Percentiles rank a stretch among this genome's conserved stretches.
These are phyloP conservation scores for Drosophila differens DNA, from an alignment of 2,888 invertebrate genomes.

Conservation along the genomic window DNA sequence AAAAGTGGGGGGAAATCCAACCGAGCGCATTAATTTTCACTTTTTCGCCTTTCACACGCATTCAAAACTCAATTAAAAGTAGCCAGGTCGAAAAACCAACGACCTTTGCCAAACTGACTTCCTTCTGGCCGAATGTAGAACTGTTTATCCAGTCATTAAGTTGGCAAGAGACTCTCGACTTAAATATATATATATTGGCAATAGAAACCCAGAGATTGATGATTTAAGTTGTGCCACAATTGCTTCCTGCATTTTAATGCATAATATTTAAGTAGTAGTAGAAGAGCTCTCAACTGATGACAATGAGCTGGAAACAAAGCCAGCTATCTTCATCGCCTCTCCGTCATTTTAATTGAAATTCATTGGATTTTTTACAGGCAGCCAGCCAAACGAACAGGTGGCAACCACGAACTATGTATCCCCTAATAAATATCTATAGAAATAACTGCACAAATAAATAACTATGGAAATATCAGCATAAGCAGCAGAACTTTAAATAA, in stretches of 20 bases:
- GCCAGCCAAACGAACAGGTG: constrained; percentile 29
- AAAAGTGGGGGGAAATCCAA: constrained; percentile 56
- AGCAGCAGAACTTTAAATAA: too few relatives aligned
- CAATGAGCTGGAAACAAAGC: constrained; percentile 47
- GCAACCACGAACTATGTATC: constrained; percentile 27
- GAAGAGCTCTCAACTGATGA: constrained; percentile 15
- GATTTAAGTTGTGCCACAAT: neutral
- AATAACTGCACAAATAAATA: neutral
- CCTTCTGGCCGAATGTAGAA: constrained; percentile 36
- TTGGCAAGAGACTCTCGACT: constrained; percentile 20
- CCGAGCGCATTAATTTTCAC: constrained; percentile 70
- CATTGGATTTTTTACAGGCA: constrained; percentile 47
- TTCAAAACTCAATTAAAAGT: constrained; percentile 76
- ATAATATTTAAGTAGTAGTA: constrained; percentile 2
- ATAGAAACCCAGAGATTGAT: neutral
- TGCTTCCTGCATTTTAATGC: neutral
- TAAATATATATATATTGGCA: neutral
- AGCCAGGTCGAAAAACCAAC: constrained; percentile 29
- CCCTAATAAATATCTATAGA: constrained; percentile 6
- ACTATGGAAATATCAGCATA: neutral
- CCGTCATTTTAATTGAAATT: constrained; percentile 66
- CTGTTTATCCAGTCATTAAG: constrained; percentile 57
- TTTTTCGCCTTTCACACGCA: constrained; percentile 68
- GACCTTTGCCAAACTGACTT: constrained; percentile 23
- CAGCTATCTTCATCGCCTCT: constrained; percentile 35